These are phyloP conservation scores for Talpa occidentalis DNA, from an alignment of 2,113 vertebrate species.

Conservation along the genomic window DNA sequence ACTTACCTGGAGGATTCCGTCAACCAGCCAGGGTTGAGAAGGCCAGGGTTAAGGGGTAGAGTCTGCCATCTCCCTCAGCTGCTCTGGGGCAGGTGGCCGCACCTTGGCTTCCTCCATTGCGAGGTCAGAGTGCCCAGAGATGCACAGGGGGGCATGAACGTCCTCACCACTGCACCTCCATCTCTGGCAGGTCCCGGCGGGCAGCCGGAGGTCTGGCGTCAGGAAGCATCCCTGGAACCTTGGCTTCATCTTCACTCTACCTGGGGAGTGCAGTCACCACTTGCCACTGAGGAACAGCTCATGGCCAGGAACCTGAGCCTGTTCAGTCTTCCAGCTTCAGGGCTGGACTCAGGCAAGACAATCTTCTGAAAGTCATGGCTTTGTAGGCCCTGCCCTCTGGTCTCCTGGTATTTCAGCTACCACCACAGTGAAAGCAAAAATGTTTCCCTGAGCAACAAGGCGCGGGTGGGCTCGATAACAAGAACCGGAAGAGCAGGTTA, in stretches of 20 bases:
- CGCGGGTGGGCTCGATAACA: no score
- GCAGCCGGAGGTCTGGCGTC: background rate
- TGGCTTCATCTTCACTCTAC: background rate
- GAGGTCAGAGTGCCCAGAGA: background rate
- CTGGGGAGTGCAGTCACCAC: fast-evolving
- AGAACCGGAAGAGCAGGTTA: no score
- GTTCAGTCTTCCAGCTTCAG: fast-evolving
- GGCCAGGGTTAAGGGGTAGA: no score
- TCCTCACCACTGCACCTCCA: background rate
- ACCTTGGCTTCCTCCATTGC: background rate
- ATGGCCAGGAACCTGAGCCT: background rate
- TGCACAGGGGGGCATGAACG: fast-evolving
- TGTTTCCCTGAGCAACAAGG: no score
- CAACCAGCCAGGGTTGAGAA: background rate
- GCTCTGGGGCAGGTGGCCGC: background rate
- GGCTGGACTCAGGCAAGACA: background rate
- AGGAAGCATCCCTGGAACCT: fast-evolving
- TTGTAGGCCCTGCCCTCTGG: background rate
- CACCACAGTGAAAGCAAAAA: background rate
- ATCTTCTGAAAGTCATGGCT: background rate
- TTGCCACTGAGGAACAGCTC: background rate
- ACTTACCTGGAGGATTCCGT: background rate
- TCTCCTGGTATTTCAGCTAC: background rate
- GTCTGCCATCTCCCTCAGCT: background rate
- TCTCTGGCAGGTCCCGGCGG: background rate